phyloP scores from a whole-genome alignment of 2,113 vertebrate genomes.

The Phodopus roborovskii region DNA sequence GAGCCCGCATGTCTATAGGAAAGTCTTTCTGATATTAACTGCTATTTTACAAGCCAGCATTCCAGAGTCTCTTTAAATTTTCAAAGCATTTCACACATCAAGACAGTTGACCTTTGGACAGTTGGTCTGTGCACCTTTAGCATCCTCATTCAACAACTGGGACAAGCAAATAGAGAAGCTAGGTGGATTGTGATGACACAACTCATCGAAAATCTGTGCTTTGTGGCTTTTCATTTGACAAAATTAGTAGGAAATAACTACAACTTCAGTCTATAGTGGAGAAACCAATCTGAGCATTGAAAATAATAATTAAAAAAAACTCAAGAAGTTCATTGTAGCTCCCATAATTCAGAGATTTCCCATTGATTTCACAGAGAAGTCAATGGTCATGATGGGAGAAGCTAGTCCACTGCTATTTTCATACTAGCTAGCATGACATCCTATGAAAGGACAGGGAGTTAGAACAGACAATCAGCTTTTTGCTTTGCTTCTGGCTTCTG shows the following conservation, averaged over 20 bases:
- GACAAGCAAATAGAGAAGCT: neutral
- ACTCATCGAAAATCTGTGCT: neutral
- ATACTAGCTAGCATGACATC: too few species aligned
- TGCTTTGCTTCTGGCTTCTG: neutral
- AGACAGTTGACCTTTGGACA: neutral
- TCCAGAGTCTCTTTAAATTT: neutral
- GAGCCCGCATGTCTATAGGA: neutral
- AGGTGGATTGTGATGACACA: neutral
- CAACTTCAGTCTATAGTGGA: neutral
- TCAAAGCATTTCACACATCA: neutral
- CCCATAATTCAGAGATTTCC: neutral
- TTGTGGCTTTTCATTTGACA: neutral
- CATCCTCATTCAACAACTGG: neutral
- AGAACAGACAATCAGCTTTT: neutral
- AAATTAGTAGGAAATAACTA: neutral
- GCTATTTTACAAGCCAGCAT: neutral
- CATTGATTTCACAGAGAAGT: neutral
- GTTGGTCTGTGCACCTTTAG: neutral
- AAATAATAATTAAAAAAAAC: neutral
- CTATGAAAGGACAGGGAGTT: accelerated
- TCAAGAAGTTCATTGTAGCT: neutral
- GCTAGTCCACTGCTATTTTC: neutral
- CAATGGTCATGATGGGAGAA: neutral
- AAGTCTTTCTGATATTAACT: neutral
- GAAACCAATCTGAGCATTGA: neutral